Conservation (phyloP, 2,113 vertebrate species). For the Rallus limicola region DNA sequence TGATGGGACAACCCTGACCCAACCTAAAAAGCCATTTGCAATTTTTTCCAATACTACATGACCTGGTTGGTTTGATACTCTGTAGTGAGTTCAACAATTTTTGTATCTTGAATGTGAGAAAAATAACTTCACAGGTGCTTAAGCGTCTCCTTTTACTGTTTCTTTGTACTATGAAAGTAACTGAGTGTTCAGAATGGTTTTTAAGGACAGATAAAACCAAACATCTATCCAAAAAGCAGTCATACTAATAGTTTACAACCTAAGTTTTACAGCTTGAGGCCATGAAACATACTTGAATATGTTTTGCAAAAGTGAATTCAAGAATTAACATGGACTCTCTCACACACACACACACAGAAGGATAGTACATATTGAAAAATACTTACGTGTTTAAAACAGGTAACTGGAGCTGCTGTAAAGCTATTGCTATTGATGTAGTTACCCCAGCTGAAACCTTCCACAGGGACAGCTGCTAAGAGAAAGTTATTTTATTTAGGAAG, state of each 20-base stretch:
- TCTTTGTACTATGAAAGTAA: not conserved
- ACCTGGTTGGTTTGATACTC: not conserved
- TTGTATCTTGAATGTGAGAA: not conserved
- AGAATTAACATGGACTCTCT: not conserved
- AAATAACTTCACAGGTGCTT: not conserved
- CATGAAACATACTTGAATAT: not conserved
- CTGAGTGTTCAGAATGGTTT: not conserved
- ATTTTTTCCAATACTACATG: not conserved
- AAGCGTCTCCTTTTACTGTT: not conserved
- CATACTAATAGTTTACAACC: not conserved
- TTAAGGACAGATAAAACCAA: not conserved
- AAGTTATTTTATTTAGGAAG: conserved; percentile 59
- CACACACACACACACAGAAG: not conserved
- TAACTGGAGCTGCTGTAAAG: conserved; percentile 91
- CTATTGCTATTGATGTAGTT: conserved; percentile 97
- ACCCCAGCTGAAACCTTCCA: conserved; percentile 94
- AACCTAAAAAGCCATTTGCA: not conserved
- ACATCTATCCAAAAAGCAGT: not conserved
- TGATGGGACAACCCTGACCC: not conserved
- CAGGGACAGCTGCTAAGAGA: conserved; percentile 74
- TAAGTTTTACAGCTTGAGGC: not conserved
- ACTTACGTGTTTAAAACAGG: conserved; percentile 97
- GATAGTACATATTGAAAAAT: not conserved
- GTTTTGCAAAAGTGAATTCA: not conserved
- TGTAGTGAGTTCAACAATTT: not conserved